Conservation (phyloP, 2,888 invertebrate genomes). For the Chymomyza procnemis region DNA sequence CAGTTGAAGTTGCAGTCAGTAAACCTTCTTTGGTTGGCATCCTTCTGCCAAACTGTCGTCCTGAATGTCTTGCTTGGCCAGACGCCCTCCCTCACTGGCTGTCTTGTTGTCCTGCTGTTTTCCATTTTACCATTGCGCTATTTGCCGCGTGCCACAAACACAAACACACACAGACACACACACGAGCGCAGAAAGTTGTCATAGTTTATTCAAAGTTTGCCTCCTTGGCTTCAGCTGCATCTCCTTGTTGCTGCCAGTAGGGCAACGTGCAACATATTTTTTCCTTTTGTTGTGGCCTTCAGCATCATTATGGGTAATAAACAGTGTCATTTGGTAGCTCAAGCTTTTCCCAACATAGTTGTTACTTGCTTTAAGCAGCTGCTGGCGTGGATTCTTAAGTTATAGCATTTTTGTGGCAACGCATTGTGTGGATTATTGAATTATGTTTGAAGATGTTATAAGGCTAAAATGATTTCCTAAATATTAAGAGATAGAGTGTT, state of each 20-base stretch:
- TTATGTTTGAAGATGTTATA: too few relatives aligned
- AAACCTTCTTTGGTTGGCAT: background rate
- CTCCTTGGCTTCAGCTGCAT: background rate
- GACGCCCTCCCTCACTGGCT: background rate
- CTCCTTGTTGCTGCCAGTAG: background rate
- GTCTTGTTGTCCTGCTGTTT: background rate
- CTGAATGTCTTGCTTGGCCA: background rate
- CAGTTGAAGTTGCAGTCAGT: background rate
- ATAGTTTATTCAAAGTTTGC: constrained; percentile 66
- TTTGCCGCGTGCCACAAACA: constrained; percentile 34
- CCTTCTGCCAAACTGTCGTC: background rate
- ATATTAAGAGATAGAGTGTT: too few relatives aligned
- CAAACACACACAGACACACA: constrained; percentile 21
- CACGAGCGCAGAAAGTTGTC: constrained; percentile 60
- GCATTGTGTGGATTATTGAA: too few relatives aligned
- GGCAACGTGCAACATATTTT: constrained; percentile 51
- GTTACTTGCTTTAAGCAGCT: background rate
- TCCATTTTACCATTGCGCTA: constrained; percentile 12
- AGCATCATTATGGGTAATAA: constrained; percentile 71
- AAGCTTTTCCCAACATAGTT: background rate
- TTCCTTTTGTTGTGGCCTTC: constrained; percentile 28
- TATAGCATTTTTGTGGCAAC: background rate
- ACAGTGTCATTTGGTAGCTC: constrained; percentile 56
- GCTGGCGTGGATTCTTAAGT: background rate
- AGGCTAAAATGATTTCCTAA: too few relatives aligned